Evolutionary conservation across 1,140 invertebrate species (phyloP), one percentile per base, ranked within the genome.

Genomic region (Oscheius sp.): DNA sequence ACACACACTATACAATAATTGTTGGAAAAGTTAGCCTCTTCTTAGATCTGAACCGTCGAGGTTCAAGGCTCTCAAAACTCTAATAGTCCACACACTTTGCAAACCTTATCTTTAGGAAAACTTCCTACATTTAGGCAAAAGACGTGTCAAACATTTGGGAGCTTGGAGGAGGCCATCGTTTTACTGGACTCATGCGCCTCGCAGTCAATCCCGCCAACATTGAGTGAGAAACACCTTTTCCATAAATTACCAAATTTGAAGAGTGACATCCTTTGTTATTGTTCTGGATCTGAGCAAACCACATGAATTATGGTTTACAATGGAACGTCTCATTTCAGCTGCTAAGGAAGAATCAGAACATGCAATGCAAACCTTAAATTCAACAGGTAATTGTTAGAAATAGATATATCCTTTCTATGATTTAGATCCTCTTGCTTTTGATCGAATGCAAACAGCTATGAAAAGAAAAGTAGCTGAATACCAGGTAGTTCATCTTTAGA

Each of bases 261-360:
- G 49, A 55, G 49, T 55, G 7, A 23, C 49, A 20, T 55, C 49
- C 15, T 20, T 55, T 4, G 49, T 55, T 4, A 15, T 55, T 23
- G 23, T 55, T 55, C 23, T 55, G 49, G 49, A 55, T 55, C 15
- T 55, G 15, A 55, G 49, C 49, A 55, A 55, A 23, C 49, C 49
- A 20, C 4, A 15, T 7, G 49, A 55, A 55, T 4, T 55, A 23
- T 55, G 49, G 49, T 20, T 13, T 23, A 55, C 49, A 4, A 15
- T 55, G 7, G 49, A 55, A 26, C 15, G 23, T 13, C 7, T 55
- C 23, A 20, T 55, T 7, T 7, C 49, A 13, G 7, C 23, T 4
- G 49, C 49, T 13, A 55, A 55, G 49, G 49, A 55, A 23, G 49
- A 55, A 55, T 15, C 28, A 13, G 49, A 55, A 23, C 49, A 55